Percentiles rank a stretch among this genome's conserved stretches.
phyloP scores from a whole-genome alignment of 2,113 vertebrate genomes.

The Peromyscus maniculatus region DNA sequence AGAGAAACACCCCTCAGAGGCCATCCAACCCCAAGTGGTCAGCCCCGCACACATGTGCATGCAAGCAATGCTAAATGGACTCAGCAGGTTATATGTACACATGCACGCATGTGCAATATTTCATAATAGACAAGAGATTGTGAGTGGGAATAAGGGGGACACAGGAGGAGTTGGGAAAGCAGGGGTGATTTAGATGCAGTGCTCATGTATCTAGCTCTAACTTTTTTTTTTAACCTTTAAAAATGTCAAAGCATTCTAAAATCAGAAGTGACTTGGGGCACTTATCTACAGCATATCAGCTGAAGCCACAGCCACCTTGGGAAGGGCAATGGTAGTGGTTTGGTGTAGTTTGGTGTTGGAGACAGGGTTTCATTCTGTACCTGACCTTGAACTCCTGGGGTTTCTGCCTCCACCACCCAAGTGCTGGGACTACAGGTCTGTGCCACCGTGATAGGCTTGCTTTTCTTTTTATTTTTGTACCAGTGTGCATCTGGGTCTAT shows the following conservation, averaged over 20 bases:
- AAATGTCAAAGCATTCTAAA: not conserved
- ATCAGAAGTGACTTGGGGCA: not conserved
- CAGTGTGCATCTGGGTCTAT: not conserved
- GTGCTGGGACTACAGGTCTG: not conserved
- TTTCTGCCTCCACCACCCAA: not conserved
- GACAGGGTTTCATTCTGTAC: not conserved
- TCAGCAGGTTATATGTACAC: not conserved
- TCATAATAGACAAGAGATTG: not conserved
- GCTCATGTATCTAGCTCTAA: not conserved
- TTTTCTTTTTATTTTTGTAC: not conserved
- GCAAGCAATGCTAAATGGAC: not conserved
- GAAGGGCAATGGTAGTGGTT: not conserved
- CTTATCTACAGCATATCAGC: not conserved
- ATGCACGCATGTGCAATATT: not conserved
- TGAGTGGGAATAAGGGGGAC: not conserved
- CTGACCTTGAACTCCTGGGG: not conserved
- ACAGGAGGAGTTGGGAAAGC: not conserved
- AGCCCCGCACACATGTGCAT: not conserved
- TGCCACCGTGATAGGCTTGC: not conserved
- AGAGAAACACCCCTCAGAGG: not conserved
- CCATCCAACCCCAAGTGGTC: not conserved
- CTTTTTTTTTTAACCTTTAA: not conserved
- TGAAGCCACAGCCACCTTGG: not conserved
- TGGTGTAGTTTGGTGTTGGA: not conserved
- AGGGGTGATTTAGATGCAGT: not conserved